Conservation (phyloP, 2,113 vertebrate species). For the Pygathrix nemaeus region DNA sequence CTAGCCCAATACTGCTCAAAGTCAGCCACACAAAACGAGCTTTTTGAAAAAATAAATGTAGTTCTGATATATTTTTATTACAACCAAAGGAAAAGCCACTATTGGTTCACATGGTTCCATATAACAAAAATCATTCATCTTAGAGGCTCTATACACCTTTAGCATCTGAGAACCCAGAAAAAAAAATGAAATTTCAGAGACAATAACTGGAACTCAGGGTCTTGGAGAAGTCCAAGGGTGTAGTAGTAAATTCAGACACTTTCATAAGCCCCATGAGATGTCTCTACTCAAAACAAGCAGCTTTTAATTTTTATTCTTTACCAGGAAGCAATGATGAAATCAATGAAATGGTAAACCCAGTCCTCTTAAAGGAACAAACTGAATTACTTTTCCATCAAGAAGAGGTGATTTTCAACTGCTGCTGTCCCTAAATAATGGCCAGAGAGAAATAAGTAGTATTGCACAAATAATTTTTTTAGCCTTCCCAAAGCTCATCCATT, state of each 20-base stretch:
- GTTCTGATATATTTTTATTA: not conserved
- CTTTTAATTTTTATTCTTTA: not conserved
- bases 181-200: not conserved
- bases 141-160: not conserved
- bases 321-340: not conserved
- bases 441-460: not conserved
- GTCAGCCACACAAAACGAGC: not conserved
- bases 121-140: not conserved
- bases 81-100: not conserved
- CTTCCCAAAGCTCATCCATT: not conserved
- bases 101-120: not conserved
- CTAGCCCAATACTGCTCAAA: not conserved
- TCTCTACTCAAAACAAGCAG: not conserved
- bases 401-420: not conserved
- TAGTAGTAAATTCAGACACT: not conserved
- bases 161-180: not conserved
- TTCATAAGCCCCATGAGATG: not conserved
- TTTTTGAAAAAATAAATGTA: not conserved
- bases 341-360: not conserved
- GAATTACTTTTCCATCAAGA: constrained; percentile 31
- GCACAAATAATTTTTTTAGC: not conserved
- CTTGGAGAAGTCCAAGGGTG: not conserved
- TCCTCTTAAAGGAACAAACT: constrained; percentile 19
- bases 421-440: not conserved
- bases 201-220: not conserved